Evolutionary conservation across 2,888 invertebrate species (phyloP).

Genomic region (Andrena flavipes): DNA sequence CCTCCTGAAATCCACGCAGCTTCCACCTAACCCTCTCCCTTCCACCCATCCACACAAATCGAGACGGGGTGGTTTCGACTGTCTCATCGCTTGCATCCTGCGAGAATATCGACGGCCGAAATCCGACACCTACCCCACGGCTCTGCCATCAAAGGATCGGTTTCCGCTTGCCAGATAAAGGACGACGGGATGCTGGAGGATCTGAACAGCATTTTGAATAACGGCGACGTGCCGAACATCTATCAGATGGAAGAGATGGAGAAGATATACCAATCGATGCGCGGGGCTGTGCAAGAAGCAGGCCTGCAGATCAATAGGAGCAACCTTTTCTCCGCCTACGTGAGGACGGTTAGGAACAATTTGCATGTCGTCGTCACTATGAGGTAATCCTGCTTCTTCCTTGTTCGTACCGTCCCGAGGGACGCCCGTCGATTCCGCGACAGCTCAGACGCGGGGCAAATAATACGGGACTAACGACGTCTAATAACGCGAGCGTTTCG

Average conservation of each 20-base stretch:
- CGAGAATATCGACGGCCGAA: not conserved
- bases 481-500: not conserved
- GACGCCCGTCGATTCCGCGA: not conserved
- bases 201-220: slow-evolving; percentile 94
- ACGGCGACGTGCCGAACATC: slow-evolving; percentile 95
- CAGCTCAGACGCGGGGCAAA: not conserved
- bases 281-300: slow-evolving; percentile 90
- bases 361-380: slow-evolving; percentile 92
- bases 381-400: slow-evolving; percentile 85
- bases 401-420: not conserved
- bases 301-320: slow-evolving; percentile 92
- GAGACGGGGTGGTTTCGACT: no score
- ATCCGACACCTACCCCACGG: not conserved
- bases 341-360: slow-evolving; percentile 91
- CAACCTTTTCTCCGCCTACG: slow-evolving; percentile 93
- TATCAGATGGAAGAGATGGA: slow-evolving; percentile 94
- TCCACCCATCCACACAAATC: no score
- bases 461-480: slow-evolving; percentile 1
- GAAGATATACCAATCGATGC: slow-evolving; percentile 90
- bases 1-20: no score
- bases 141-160: not conserved
- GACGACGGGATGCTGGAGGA: slow-evolving; percentile 95
- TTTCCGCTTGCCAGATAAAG: slow-evolving; percentile 88
- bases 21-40: no score
- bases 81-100: no score